A percentile compares a stretch with the other conserved stretches of the same genome.
Conservation (phyloP, 2,113 vertebrate genomes). For the Narcine bancroftii region DNA sequence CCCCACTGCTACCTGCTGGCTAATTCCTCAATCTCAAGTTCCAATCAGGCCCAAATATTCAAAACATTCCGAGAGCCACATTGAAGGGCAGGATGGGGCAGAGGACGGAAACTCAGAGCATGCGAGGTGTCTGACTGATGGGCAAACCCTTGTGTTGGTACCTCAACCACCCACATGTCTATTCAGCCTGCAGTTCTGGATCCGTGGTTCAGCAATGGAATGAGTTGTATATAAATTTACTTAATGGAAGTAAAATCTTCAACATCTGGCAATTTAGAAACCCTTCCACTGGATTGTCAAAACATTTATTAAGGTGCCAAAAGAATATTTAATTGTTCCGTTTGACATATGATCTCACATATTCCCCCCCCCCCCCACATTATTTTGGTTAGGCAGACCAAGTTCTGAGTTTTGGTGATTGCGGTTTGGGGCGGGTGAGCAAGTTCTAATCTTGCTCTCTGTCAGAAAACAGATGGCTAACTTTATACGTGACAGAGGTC, state of each 20-base stretch:
- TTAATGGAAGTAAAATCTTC: not conserved
- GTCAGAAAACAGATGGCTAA: not conserved
- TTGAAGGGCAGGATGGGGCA: not conserved
- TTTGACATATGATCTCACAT: not conserved
- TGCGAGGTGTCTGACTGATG: not conserved
- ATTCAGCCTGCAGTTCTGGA: not conserved
- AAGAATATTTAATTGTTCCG: not conserved
- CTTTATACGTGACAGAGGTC: not conserved
- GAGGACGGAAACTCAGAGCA: not conserved
- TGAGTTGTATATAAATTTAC: not conserved
- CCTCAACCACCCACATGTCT: not conserved
- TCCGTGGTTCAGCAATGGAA: not conserved
- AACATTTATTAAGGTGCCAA: constrained; percentile 17
- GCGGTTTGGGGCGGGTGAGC: not conserved
- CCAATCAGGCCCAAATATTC: too few relatives aligned
- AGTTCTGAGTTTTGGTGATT: not conserved
- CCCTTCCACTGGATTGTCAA: constrained; percentile 1
- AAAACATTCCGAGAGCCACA: not conserved
- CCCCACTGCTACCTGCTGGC: not conserved
- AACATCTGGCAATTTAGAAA: not conserved
- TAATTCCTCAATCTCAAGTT: not conserved
- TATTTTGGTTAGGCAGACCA: not conserved
- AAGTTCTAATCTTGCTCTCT: not conserved
- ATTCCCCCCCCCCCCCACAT: not conserved
- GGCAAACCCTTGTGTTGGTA: not conserved